Evolutionary conservation across 2,888 invertebrate species (phyloP).

Genomic region (Spodoptera littoralis): DNA sequence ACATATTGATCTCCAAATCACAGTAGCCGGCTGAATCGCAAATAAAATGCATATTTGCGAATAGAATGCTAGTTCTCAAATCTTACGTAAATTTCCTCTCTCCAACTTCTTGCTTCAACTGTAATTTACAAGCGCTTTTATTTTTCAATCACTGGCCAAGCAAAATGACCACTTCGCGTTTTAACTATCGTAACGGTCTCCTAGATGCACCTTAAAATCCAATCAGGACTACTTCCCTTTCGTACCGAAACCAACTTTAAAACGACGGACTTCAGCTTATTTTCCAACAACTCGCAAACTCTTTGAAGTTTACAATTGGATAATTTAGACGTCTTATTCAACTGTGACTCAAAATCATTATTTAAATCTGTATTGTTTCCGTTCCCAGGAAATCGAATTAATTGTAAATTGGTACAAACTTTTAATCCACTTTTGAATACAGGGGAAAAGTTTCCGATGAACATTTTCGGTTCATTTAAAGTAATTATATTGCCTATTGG

Average conservation of each 20-base stretch:
- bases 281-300: conserved; percentile 42
- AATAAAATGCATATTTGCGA: conserved; percentile 73
- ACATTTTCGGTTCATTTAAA: conserved; percentile 34
- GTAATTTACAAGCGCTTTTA: conserved; percentile 41
- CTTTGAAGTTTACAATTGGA: conserved; percentile 46
- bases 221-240: conserved; percentile 16
- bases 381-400: conserved; percentile 43
- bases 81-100: conserved; percentile 14
- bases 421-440: conserved; percentile 40
- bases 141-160: conserved; percentile 46
- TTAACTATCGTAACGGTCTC: conserved; percentile 48
- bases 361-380: conserved; percentile 55
- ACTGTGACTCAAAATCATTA: conserved; percentile 50
- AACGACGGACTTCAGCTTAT: conserved; percentile 14
- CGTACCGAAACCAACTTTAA: conserved; percentile 41
- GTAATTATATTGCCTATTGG: conserved; percentile 52
- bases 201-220: conserved; percentile 47
- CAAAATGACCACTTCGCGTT: conserved; percentile 57
- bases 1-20: conserved; percentile 85
- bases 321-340: conserved; percentile 53
- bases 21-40: conserved; percentile 72
- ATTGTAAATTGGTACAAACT: conserved; percentile 40
- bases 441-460: conserved; percentile 19
- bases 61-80: conserved; percentile 42
- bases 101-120: conserved; percentile 6